Evolutionary conservation across 2,113 vertebrate species (phyloP).

Genomic region (Nycticebus coucang): DNA sequence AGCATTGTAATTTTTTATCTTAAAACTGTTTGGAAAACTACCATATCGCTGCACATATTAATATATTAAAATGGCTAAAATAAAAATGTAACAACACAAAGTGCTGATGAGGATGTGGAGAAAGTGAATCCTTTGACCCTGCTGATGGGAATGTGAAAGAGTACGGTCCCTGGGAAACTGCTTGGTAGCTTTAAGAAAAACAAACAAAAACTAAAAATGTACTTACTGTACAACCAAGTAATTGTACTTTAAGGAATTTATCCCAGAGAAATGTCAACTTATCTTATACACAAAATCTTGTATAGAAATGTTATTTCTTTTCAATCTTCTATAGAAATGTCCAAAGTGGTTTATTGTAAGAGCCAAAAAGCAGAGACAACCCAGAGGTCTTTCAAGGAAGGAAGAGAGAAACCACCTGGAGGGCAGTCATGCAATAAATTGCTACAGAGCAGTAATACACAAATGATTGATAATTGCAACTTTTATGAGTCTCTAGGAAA

Average conservation of each 20-base stretch:
- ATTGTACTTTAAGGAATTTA: neutral
- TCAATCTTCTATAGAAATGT: neutral
- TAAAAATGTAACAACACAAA: neutral
- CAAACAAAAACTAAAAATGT: neutral
- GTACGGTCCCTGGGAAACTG: neutral
- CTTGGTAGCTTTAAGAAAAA: neutral
- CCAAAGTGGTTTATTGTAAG: neutral
- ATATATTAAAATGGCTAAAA: neutral
- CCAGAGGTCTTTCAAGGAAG: neutral
- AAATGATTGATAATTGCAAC: neutral
- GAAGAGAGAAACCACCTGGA: too few species aligned
- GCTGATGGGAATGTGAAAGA: neutral
- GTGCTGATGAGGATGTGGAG: too few species aligned
- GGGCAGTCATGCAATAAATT: neutral
- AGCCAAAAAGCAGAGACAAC: neutral
- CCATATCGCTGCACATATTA: neutral
- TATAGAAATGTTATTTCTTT: neutral
- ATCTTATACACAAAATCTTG: too few species aligned
- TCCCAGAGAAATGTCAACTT: neutral
- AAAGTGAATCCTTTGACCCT: neutral
- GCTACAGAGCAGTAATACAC: accelerated
- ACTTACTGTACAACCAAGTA: neutral
- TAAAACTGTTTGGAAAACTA: neutral
- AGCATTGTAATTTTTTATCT: neutral
- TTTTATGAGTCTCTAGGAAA: neutral